Conservation (phyloP, 2,113 vertebrate genomes). For the Ammodytes dubius region DNA sequence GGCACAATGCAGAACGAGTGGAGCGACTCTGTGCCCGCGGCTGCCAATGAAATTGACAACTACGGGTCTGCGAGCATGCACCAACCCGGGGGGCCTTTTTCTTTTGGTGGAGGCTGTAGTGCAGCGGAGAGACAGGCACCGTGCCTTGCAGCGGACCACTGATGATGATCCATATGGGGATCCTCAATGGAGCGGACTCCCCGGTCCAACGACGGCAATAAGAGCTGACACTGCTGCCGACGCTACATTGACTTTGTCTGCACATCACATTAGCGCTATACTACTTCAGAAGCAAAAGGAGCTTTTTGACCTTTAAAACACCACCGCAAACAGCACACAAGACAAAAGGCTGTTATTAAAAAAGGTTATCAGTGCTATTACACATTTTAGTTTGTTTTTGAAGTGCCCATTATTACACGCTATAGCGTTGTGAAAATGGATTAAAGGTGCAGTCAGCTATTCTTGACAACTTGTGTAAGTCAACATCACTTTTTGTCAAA, state of each 20-base stretch:
- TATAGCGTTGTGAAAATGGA: not conserved
- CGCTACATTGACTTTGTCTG: conserved; percentile 53
- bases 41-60: conserved; percentile 67
- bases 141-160: conserved; percentile 54
- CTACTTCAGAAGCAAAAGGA: conserved; percentile 41
- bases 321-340: conserved; percentile 13
- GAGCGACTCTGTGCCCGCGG: conserved; percentile 32
- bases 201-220: conserved; percentile 66
- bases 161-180: conserved; percentile 69
- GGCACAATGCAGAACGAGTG: conserved; percentile 58
- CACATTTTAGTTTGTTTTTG: conserved; percentile 31
- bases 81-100: conserved; percentile 40
- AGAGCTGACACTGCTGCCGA: conserved; percentile 63
- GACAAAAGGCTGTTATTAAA: conserved; percentile 15
- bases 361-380: conserved; percentile 2
- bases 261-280: conserved; percentile 55
- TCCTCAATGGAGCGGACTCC: conserved; percentile 61
- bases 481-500: no score
- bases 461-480: no score
- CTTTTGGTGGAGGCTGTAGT: conserved; percentile 30
- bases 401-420: conserved; percentile 26
- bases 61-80: conserved; percentile 34
- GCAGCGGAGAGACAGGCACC: conserved; percentile 53
- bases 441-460: not conserved
- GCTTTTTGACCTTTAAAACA: conserved; percentile 69